Percentiles rank a stretch among this genome's conserved stretches.
phyloP scores from a whole-genome alignment of 1,140 invertebrate species.

The Panagrolaimus sp. region DNA sequence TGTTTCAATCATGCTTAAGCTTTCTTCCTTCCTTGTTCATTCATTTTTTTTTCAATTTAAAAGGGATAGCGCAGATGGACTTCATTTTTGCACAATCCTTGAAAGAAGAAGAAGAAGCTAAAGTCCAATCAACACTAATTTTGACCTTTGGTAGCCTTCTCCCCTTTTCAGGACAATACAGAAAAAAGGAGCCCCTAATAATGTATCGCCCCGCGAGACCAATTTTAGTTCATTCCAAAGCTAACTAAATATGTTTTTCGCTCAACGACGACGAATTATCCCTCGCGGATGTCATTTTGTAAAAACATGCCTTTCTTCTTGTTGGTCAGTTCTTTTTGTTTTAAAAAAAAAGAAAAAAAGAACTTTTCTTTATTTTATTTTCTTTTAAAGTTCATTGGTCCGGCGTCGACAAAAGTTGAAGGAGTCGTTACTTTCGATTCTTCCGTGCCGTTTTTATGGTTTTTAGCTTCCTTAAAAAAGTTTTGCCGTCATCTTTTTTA shows the following conservation, averaged over 20 bases:
- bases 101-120: too few relatives aligned
- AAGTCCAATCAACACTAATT: slow-evolving; percentile 11
- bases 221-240: slow-evolving; percentile 13
- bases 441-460: too few relatives aligned
- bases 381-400: background rate
- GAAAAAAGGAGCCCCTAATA: background rate
- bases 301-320: background rate
- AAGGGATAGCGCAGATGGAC: too few relatives aligned
- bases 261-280: slow-evolving; percentile 8
- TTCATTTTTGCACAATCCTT: too few relatives aligned
- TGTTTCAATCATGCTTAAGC: too few relatives aligned
- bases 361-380: background rate
- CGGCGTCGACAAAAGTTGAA: slow-evolving; percentile 8
- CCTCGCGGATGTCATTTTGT: background rate
- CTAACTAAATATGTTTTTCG: background rate
- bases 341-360: too few relatives aligned
- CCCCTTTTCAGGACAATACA: slow-evolving; percentile 1
- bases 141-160: slow-evolving; percentile 5
- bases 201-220: slow-evolving; percentile 5
- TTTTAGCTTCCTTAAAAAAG: too few relatives aligned
- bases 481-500: too few relatives aligned
- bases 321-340: slow-evolving; percentile 5
- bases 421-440: background rate
- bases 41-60: too few relatives aligned
- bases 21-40: too few relatives aligned